Evolutionary conservation across 2,113 vertebrate genomes (phyloP), one percentile per base, ranked within the genome.

Genomic region (Hyperopisus bebe): DNA sequence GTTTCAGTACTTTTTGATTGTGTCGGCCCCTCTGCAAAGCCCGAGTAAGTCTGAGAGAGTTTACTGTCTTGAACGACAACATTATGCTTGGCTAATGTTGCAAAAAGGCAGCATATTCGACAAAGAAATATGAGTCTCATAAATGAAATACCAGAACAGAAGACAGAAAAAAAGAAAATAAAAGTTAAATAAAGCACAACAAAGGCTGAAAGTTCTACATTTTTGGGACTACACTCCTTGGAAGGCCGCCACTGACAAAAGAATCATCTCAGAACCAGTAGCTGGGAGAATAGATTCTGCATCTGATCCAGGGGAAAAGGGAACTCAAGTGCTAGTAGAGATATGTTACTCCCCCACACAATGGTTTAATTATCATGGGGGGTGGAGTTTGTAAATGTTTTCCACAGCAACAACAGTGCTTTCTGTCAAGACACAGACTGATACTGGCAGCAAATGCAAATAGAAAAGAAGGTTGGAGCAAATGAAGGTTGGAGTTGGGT

Each of bases 31-130:
- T 86, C 47, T 27, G n/a, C 46, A 50, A 35, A 86, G 46, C 84
- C 48, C 2, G 31, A 31, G 84, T n/a, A 51, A 86, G 84, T n/a
- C 44, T 51, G 47, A 50, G 84, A 53, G 24, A 86, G 53, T 86
- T 86, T 31, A 86, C 11, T 31, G 47, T 51, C 84, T 86, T 51
- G 48, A 86, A 86, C 27, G n/a, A 86, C 84, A 86, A 51, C 48
- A 86, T 86, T 86, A 51, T 86, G 48, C 27, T 86, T 86, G 84
- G 84, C 84, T 50, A 31, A 86, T 50, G 84, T 86, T 86, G 84
- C 48, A 31, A 51, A 86, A 86, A 86, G 47, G 48, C 48, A 17
- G 84, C 44, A 27, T 51, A 51, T 86, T 86, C 11, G 15, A 51
- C n/a, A 86, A 47, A 47, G 58, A 86, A 86, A 86, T 48, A 86